phyloP scores from a whole-genome alignment of 2,797 vertebrate species.

The Podarcis siculus region DNA sequence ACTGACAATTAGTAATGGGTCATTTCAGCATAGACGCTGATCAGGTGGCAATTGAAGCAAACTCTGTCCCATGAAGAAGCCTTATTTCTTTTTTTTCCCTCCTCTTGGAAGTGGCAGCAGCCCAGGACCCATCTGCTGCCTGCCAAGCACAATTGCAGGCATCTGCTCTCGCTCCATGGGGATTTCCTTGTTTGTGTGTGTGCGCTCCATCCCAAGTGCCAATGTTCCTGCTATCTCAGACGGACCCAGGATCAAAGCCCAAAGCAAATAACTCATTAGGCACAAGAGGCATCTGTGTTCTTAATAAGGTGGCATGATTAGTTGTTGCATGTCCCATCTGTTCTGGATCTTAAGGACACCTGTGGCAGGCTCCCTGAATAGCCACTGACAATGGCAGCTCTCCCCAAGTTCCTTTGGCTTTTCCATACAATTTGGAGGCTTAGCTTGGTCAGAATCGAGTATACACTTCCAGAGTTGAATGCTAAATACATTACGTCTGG shows the following conservation, averaged over 20 bases:
- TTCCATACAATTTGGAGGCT: neutral
- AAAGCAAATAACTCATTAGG: conserved; percentile 9
- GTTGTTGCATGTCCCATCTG: neutral
- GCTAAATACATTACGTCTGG: too few relatives aligned
- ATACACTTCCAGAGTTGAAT: too few relatives aligned
- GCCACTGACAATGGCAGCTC: neutral
- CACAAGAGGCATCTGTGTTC: neutral
- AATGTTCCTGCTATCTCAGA: neutral
- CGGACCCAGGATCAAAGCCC: neutral
- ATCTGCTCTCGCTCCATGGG: neutral
- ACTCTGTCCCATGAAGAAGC: neutral
- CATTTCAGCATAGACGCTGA: neutral
- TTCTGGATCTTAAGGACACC: neutral
- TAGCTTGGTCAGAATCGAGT: too few relatives aligned
- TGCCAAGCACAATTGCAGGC: neutral
- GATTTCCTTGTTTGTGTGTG: neutral
- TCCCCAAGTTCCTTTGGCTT: neutral
- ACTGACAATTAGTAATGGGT: neutral
- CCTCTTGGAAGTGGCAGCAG: neutral
- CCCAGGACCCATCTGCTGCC: neutral
- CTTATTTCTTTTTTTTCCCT: too few relatives aligned
- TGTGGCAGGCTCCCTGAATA: neutral
- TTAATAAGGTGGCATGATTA: neutral
- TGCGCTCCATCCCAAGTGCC: neutral
- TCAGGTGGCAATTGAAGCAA: neutral